Evolutionary conservation across 2,888 invertebrate species (phyloP), one percentile per base, ranked within the genome.

Genomic region (Prosapia bicincta): DNA sequence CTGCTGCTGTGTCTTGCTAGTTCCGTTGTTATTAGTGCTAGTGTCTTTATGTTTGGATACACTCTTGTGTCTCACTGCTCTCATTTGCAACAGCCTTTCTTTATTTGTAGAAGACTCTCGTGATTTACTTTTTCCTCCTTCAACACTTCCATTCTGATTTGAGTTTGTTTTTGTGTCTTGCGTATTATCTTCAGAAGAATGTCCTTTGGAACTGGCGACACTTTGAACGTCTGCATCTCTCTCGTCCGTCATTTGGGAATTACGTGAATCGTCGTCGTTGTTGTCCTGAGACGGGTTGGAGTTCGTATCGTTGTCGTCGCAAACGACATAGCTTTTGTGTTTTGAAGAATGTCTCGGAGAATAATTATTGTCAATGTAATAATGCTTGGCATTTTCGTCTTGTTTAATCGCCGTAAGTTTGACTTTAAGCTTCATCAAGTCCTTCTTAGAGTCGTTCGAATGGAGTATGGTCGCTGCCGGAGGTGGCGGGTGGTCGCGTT

Each of bases 51-150:
- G 74, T n/a, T 68, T 68, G 15, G 74, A 43, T 10, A 74, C 43
- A 32, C 38, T 78, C 78, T 86, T 85, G 68, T 85, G 86, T 30
- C 86, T 80, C 0, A 86, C 83, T 76, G 85, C 85, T 70, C 86
- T 81, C 85, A 86, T 84, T 80, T 86, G 85, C 25, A 85, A 78
- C 23, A 85, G 77, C 73, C 85, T 84, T 77, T 86, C 86, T 79
- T 86, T 86, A 5, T 83, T 73, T 38, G 69, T 7, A 1, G 24
- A 28, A 2, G 28, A 28, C 2, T 74, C 43, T 28, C 38, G 43
- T 6, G 20, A 69, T 26, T 74, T 74, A 15, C 32, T 25, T 43
- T 74, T 74, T 26, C 25, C 23, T 10, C 20, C 6, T 13, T 74
- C 69, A 20, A 68, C 20, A 25, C 25, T 68, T 13, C 74, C 69